Percentiles rank a stretch among this genome's conserved stretches.
phyloP scores from a whole-genome alignment of 2,113 vertebrate genomes.

The Elanus axillaris region DNA sequence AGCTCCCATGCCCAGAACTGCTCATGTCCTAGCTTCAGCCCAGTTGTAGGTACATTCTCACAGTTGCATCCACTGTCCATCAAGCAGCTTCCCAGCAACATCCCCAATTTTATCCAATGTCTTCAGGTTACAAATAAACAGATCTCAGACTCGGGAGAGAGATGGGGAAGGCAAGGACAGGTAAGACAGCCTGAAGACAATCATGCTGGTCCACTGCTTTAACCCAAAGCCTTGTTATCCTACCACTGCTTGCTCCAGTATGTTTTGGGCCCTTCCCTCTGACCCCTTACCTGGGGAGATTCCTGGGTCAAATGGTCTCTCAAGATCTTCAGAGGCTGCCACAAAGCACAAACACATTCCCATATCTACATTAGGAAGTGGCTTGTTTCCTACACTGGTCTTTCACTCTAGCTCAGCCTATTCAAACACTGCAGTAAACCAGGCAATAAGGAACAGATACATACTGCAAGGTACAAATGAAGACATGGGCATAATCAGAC shows the following conservation, averaged over 20 bases:
- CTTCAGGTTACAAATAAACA: neutral
- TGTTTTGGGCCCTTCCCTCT: neutral
- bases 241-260: neutral
- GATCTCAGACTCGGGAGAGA: neutral
- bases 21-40: neutral
- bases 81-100: neutral
- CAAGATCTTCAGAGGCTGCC: neutral
- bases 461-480: neutral
- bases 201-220: neutral
- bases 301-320: neutral
- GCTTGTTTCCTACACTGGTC: neutral
- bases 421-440: neutral
- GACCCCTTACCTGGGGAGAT: neutral
- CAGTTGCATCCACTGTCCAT: neutral
- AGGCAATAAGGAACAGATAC: neutral
- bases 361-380: neutral
- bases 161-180: neutral
- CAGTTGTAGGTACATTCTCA: neutral
- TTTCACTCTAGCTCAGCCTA: neutral
- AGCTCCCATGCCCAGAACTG: neutral
- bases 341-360: neutral
- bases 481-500: neutral
- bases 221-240: neutral
- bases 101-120: neutral
- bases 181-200: neutral